These are phyloP conservation scores for Ochropleura plecta DNA, from an alignment of 2,888 invertebrate species.

Conservation along the genomic window DNA sequence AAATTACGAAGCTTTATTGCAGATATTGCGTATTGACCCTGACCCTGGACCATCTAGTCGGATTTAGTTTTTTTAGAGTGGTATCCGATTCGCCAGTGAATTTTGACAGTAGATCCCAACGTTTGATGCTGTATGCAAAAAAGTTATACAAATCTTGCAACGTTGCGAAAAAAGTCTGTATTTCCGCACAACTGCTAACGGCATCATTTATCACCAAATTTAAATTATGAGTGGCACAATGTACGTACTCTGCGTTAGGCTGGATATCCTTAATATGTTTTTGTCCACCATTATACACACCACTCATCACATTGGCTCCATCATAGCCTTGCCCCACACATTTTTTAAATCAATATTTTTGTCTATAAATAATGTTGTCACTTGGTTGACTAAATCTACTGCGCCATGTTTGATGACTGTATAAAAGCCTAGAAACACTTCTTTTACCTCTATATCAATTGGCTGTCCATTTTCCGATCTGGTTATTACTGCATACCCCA, in stretches of 20 bases:
- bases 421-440: too few relatives aligned
- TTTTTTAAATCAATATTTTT: too few relatives aligned
- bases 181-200: slow-evolving; percentile 46
- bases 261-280: slow-evolving; percentile 64
- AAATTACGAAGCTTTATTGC: slow-evolving; percentile 1
- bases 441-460: too few relatives aligned
- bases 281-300: slow-evolving; percentile 62
- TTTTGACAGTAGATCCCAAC: slow-evolving; percentile 1
- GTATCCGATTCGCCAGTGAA: background rate
- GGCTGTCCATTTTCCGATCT: slow-evolving; percentile 40
- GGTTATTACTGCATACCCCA: slow-evolving; percentile 64
- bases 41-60: background rate
- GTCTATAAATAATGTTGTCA: too few relatives aligned
- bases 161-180: slow-evolving; percentile 4
- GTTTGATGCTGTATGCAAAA: background rate
- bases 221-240: slow-evolving; percentile 59
- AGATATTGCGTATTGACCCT: slow-evolving; percentile 1
- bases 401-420: too few relatives aligned
- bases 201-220: slow-evolving; percentile 56
- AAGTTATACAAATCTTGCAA: slow-evolving; percentile 7
- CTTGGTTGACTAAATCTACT: too few relatives aligned
- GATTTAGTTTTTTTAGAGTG: background rate
- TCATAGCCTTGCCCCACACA: slow-evolving; percentile 7
- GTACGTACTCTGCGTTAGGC: slow-evolving; percentile 61
- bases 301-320: slow-evolving; percentile 48